Conservation (phyloP, 2,888 invertebrate genomes). For the Erebia palarica region DNA sequence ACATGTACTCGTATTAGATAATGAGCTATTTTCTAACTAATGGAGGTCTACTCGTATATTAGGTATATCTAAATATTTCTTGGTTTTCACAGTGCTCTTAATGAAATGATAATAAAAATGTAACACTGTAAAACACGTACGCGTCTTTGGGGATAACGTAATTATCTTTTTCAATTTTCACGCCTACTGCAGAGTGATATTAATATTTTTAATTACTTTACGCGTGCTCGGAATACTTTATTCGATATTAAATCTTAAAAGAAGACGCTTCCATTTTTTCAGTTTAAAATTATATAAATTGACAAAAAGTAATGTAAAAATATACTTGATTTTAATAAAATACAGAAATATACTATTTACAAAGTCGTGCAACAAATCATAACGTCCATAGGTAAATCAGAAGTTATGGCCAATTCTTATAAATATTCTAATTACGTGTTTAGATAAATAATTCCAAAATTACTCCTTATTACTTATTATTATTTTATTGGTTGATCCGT, state of each 20-base stretch:
- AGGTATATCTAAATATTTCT: background rate
- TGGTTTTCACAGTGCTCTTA: background rate
- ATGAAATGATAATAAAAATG: conserved; percentile 12
- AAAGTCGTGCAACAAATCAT: too few species aligned
- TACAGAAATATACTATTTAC: too few species aligned
- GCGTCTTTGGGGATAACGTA: conserved; percentile 13
- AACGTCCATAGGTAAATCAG: too few species aligned
- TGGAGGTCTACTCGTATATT: background rate
- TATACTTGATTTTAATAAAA: too few species aligned
- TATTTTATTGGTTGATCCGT: too few species aligned
- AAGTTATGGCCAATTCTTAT: too few species aligned
- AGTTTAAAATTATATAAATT: background rate
- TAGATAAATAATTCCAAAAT: too few species aligned
- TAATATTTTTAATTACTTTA: conserved; percentile 22
- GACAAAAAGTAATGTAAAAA: too few species aligned
- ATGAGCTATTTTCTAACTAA: background rate
- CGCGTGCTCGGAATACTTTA: conserved; percentile 9
- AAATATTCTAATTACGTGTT: too few species aligned
- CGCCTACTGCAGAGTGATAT: conserved; percentile 18
- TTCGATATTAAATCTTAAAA: background rate
- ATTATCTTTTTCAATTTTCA: conserved; percentile 24
- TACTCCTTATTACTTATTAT: too few species aligned
- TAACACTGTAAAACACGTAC: background rate
- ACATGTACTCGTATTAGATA: too few species aligned
- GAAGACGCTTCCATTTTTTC: background rate